Base-by-base conservation (phyloP, 2,888 invertebrate genomes). In the Parelbella ahira region DNA sequence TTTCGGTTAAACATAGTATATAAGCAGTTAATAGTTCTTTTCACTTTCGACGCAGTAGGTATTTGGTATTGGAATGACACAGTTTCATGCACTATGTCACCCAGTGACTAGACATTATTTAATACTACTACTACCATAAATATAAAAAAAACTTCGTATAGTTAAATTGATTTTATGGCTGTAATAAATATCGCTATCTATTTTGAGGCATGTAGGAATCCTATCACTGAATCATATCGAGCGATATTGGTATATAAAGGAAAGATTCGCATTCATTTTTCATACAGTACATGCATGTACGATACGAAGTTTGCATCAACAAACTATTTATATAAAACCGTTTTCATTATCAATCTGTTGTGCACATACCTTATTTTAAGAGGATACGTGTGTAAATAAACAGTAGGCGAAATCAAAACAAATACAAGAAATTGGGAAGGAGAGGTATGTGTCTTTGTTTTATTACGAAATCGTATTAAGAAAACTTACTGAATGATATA, bases 321-420 rank as follows among this genome's bases (percentile, higher is more conserved):
- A 1, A 11, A 8, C 23, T 11, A 39, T 11, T 7, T 24, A 19
- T 25, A 24, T 12, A 30, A n/a, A n/a, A n/a, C 29, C n/a, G 10
- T 8, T 12, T 23, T 29, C 6, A 18, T 30, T 18, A 30, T 13
- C 7, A 18, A 24, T 7, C 18, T 23, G 1, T 5, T 38, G 11
- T 38, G 24, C 18, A 24, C 30, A 18, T 30, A 38, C 12, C 10
- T 38, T 1, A 30, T 38, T 18, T 24, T 38, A 18, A 24, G 27
- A 3, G 38, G 29, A 11, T 38, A 30, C 12, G 30, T 30, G 11
- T 38, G 30, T 2, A 38, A 30, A 24, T 38, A 38, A 4, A 11
- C 11, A 18, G 5, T 0, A 23, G 7, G 15, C 1, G 1, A 12
- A 1, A 2, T 13, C 4, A 3, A 2, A 1, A 24, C n/a, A n/a